A percentile compares a stretch with the other conserved stretches of the same genome.
phyloP scores from a whole-genome alignment of 1,140 invertebrate genomes.

The Cydia fagiglandana region DNA sequence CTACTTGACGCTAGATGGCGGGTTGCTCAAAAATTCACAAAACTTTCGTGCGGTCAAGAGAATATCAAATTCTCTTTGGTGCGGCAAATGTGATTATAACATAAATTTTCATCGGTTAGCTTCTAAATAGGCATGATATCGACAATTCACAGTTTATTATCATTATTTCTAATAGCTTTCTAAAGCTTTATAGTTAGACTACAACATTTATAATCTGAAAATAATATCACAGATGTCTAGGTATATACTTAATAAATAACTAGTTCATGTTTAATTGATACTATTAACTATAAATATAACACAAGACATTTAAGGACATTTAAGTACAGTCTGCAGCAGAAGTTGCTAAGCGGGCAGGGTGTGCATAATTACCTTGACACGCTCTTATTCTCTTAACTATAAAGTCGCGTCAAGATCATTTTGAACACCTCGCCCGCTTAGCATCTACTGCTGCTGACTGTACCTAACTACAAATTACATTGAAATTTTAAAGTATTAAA shows the following conservation, averaged over 20 bases:
- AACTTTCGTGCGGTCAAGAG: too few species aligned
- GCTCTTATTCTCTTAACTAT: too few species aligned
- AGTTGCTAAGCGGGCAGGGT: too few species aligned
- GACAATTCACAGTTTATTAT: neutral
- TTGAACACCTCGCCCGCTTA: too few species aligned
- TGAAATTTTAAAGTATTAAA: too few species aligned
- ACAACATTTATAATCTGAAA: neutral
- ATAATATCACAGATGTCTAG: conserved; percentile 13
- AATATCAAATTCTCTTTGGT: neutral
- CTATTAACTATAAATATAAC: neutral
- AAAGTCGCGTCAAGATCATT: too few species aligned
- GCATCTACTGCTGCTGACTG: too few species aligned
- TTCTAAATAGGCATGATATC: neutral
- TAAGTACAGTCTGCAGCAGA: too few species aligned
- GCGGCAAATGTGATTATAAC: neutral
- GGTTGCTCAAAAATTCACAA: neutral
- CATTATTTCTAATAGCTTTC: neutral
- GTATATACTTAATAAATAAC: neutral
- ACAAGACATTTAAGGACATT: neutral
- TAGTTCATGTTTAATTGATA: too few species aligned
- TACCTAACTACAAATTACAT: neutral
- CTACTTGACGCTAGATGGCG: conserved; percentile 17
- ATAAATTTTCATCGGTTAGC: neutral
- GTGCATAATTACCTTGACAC: too few species aligned
- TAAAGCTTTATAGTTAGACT: neutral